Base-by-base conservation (phyloP, 2,113 vertebrate genomes). In the Podarcis cretensis region DNA sequence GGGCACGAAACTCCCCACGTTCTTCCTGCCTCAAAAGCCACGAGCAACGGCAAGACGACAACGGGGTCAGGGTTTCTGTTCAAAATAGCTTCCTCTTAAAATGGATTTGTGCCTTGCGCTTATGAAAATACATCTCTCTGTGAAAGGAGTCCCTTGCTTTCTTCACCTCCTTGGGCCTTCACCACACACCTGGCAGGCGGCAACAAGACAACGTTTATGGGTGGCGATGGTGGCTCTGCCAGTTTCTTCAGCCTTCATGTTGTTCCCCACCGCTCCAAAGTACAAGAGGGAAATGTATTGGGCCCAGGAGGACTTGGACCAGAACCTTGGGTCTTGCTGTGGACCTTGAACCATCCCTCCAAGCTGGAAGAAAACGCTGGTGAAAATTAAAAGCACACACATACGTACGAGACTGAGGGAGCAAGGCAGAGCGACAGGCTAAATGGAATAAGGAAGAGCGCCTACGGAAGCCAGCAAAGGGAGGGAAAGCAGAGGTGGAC, bases 41-140 rank as follows among this genome's bases (percentile, higher is more conserved):
- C 57, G 71, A 78, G 43, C 43, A 14, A 54, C 16, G 0, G 18
- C 27, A 7, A 66, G 57, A 37, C 48, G 48, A 48, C 48, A 48
- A 37, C 14, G 3, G 3, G 57, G 35, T 25, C 4, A 13, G 20
- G 54, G 21, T 20, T 6, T 68, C 9, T 65, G 59, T 69, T 84
- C 74, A 57, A 89, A 89, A 84, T 57, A 78, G 81, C 57, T 35
- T 69, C 43, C 73, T 76, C 14, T 88, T 82, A 66, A 75, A 83
- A 88, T 66, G 57, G 73, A 48, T 40, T 25, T 7, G 57, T 20
- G 63, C 84, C 2, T 40, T n/a, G 27, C 37, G 43, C 84, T 25
- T 90, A 91, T 90, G 93, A 92, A 95, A 96, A 94, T 84, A 91
- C 16, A 18, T 81, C 91, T 82, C 79, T 89, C 48, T 87, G 40